phyloP scores from a whole-genome alignment of 2,797 vertebrate species.

The Otus scops region DNA sequence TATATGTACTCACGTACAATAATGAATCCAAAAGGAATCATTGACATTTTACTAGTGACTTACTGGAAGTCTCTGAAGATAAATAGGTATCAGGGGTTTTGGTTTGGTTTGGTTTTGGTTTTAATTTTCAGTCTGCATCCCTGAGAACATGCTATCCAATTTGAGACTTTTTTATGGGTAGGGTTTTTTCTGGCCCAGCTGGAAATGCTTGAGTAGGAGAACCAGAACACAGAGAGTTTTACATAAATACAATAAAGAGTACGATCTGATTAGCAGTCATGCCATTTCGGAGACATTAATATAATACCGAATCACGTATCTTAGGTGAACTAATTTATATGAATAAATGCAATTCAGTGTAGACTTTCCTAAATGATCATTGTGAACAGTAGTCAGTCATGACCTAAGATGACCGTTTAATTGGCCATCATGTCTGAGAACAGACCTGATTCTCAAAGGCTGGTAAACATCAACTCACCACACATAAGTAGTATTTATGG shows the following conservation, averaged over 20 bases:
- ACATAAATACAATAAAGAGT: not conserved
- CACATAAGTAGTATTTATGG: slow-evolving; percentile 7
- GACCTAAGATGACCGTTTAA: slow-evolving; percentile 9
- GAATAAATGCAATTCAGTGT: not conserved
- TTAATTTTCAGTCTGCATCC: not conserved
- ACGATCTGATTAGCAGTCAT: not conserved
- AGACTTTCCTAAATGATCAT: not conserved
- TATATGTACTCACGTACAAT: not conserved
- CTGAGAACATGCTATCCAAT: not conserved
- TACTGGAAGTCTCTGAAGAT: slow-evolving; percentile 21
- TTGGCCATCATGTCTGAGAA: slow-evolving; percentile 11
- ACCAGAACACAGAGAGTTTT: not conserved
- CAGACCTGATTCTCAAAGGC: not conserved
- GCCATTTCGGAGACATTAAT: not conserved
- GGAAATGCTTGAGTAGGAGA: not conserved
- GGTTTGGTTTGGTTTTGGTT: not conserved
- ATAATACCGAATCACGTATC: not conserved
- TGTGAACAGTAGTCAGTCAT: slow-evolving; percentile 1
- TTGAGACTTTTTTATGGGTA: not conserved
- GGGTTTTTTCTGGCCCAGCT: slow-evolving; percentile 6
- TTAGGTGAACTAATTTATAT: not conserved
- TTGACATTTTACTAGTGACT: slow-evolving; percentile 39
- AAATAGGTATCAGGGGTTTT: not conserved
- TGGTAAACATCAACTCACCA: slow-evolving; percentile 8
- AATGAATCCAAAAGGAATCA: slow-evolving; percentile 34